Evolutionary conservation across 2,797 vertebrate species (phyloP).

Genomic region (Propithecus deckenii): DNA sequence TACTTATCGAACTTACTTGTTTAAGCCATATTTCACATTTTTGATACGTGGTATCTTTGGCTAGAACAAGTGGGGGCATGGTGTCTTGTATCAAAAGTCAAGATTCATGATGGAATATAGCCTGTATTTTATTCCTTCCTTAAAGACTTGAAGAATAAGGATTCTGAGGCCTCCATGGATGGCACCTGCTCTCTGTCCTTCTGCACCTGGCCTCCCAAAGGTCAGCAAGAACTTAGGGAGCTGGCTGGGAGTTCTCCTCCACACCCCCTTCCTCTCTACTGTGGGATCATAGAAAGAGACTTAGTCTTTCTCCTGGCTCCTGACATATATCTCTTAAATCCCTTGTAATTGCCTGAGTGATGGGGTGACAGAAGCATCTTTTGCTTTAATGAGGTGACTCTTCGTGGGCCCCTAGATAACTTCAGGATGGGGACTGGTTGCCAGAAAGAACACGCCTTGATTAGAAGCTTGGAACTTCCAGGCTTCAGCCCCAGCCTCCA

Average conservation of each 20-base stretch:
- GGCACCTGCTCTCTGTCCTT: background rate
- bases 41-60: background rate
- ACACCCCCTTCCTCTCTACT: background rate
- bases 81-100: background rate
- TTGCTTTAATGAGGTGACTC: background rate
- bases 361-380: background rate
- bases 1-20: background rate
- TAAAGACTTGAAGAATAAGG: background rate
- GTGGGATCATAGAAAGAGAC: background rate
- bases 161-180: background rate
- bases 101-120: background rate
- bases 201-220: background rate
- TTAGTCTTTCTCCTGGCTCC: background rate
- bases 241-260: too few species aligned
- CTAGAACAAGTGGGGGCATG: background rate
- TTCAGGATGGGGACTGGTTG: background rate
- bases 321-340: background rate
- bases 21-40: background rate
- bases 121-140: background rate
- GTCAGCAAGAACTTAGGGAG: too few species aligned
- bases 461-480: background rate
- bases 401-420: background rate
- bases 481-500: background rate
- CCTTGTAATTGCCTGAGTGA: background rate
- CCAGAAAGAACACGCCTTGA: background rate